These are phyloP conservation scores for Acanthosoma haemorrhoidale DNA, from an alignment of 2,888 invertebrate species.

Conservation along the genomic window DNA sequence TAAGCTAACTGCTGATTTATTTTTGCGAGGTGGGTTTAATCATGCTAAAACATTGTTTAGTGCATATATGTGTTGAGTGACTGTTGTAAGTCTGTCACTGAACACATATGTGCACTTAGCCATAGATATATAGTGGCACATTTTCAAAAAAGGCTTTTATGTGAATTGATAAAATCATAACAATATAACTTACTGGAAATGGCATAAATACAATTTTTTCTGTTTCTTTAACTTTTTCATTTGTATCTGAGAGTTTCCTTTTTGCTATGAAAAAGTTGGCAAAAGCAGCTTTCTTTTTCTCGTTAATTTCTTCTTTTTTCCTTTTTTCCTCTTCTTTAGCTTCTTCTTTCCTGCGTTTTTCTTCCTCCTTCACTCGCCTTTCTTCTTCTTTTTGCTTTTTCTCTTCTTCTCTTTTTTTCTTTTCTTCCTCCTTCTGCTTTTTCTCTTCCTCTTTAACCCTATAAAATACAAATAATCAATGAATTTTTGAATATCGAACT, in stretches of 20 bases:
- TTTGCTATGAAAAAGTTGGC: constrained; percentile 64
- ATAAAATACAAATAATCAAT: constrained; percentile 59
- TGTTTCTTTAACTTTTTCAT: constrained; percentile 44
- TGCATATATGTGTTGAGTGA: too few species aligned
- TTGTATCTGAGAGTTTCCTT: constrained; percentile 51
- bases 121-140: too few species aligned
- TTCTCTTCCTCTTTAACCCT: constrained; percentile 42
- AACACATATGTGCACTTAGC: too few species aligned
- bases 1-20: too few species aligned
- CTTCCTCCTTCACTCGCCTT: constrained; percentile 41
- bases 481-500: too few species aligned
- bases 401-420: constrained; percentile 33
- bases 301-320: constrained; percentile 34
- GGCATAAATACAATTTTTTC: constrained; percentile 57
- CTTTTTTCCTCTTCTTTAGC: constrained; percentile 35
- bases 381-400: constrained; percentile 46
- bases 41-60: too few species aligned
- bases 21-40: too few species aligned
- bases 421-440: constrained; percentile 35
- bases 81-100: too few species aligned
- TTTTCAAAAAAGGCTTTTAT: too few species aligned
- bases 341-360: constrained; percentile 49
- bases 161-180: too few species aligned
- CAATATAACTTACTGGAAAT: constrained; percentile 53
- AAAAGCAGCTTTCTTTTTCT: constrained; percentile 48